Evolutionary conservation across 2,113 vertebrate species (phyloP), one percentile per base, ranked within the genome.

Genomic region (Epinephelus moara): DNA sequence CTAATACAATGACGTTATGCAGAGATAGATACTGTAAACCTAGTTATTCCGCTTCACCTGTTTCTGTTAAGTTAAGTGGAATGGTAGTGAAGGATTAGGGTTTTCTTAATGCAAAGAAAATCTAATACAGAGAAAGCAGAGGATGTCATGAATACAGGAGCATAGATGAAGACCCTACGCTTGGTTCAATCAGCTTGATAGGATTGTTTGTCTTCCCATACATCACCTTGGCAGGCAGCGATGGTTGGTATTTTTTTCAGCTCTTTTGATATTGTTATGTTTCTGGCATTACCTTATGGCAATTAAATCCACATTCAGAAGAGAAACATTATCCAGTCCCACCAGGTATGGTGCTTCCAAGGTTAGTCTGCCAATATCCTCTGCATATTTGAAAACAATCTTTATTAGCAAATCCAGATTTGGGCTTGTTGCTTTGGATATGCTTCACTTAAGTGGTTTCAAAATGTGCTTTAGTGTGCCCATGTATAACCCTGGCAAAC

Each of bases 41-140:
- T 37, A 47, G 47, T 84, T 82, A 79, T 80, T 75, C 30, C 42
- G 63, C 14, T 63, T 83, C 33, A 63, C 42, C 82, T 75, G 15
- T 23, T 70, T 72, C 33, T 52, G 71, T 33, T 21, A 42, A 49
- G 40, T 85, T 56, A 53, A 75, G 69, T 37, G 47, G n/a, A 83
- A 78, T 60, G 25, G 52, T 15, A 55, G 19, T 47, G 27, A 76
- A 52, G 33, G 27, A 75, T 81, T 53, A 25, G 55, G 63, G 37
- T 50, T 82, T 76, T 81, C 69, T 61, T 67, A 84, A 88, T 84
- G 59, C 73, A 90, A 86, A 88, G 55, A 7, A 78, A 93, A 94
- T 93, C 76, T 76, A 93, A 93, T 91, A 64, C 21, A 37, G 63
- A 79, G 8, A 80, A 69, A 85, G 81, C 56, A 68, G 11, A 72